Percentiles rank a stretch among this genome's conserved stretches.
These are phyloP conservation scores for Aviceda subcristata DNA, from an alignment of 2,113 vertebrate species.

Conservation along the genomic window DNA sequence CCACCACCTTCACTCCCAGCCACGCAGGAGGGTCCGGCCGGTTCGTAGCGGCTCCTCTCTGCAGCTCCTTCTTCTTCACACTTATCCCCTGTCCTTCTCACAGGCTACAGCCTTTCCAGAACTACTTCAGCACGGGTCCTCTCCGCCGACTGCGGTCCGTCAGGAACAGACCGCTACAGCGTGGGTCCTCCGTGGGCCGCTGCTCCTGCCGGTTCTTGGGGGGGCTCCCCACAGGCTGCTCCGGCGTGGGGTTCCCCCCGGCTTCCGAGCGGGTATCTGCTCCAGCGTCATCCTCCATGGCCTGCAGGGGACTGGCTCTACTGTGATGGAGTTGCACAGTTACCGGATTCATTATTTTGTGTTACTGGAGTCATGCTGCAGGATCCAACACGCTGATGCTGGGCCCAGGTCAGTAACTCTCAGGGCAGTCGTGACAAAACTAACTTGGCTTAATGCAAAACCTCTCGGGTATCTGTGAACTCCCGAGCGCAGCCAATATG, in stretches of 20 bases:
- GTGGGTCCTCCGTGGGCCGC: accelerated
- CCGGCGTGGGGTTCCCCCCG: accelerated
- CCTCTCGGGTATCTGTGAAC: not conserved
- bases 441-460: not conserved
- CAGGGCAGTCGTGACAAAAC: not conserved
- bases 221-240: not conserved
- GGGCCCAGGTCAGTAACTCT: not conserved
- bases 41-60: not conserved
- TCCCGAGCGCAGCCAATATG: not conserved
- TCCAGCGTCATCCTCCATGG: accelerated
- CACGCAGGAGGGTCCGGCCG: accelerated
- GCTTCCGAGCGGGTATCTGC: not conserved
- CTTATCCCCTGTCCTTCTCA: not conserved
- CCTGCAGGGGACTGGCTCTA: not conserved
- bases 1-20: not conserved
- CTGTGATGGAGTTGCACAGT: not conserved
- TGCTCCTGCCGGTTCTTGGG: not conserved
- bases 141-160: not conserved
- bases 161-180: not conserved
- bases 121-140: not conserved
- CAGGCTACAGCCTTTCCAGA: not conserved
- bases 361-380: not conserved
- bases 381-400: not conserved
- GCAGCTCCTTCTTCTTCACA: not conserved
- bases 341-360: not conserved